These are phyloP conservation scores for Parauchenoglanis ngamensis DNA, from an alignment of 2,797 vertebrate genomes.

Conservation along the genomic window DNA sequence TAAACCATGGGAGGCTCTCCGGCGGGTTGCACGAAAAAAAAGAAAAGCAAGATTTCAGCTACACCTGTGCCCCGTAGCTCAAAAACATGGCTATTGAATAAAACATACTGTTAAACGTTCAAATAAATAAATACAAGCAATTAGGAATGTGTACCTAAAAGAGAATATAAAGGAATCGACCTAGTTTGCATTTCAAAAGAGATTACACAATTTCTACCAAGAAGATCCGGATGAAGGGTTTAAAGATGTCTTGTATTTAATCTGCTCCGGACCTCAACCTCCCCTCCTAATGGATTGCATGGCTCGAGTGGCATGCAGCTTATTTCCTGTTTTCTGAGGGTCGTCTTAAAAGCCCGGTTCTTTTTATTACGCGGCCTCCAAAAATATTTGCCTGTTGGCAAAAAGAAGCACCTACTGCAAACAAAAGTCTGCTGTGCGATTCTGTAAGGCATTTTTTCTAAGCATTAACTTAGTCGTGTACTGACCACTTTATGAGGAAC, in stretches of 20 bases:
- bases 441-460: not conserved
- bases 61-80: not conserved
- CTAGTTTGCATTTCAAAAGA: constrained; percentile 38
- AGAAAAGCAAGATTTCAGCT: not conserved
- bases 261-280: not conserved
- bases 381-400: constrained; percentile 71
- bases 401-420: not conserved
- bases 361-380: constrained; percentile 68
- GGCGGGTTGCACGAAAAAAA: not conserved
- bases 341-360: constrained; percentile 72
- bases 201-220: not conserved
- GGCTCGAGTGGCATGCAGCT: not conserved
- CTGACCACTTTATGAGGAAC: not conserved
- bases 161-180: constrained; percentile 17
- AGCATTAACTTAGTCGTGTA: not conserved
- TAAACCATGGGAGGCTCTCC: not conserved
- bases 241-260: constrained; percentile 6
- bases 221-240: not conserved
- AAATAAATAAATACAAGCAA: not conserved
- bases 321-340: constrained; percentile 62
- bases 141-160: constrained; percentile 6
- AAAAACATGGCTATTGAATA: not conserved
- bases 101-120: not conserved
- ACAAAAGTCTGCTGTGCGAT: not conserved
- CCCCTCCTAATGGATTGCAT: constrained; percentile 7